Percentiles rank a stretch among this genome's conserved stretches.
These are phyloP conservation scores for Nemotelus nigrinus DNA, from an alignment of 2,888 invertebrate genomes.

Conservation along the genomic window DNA sequence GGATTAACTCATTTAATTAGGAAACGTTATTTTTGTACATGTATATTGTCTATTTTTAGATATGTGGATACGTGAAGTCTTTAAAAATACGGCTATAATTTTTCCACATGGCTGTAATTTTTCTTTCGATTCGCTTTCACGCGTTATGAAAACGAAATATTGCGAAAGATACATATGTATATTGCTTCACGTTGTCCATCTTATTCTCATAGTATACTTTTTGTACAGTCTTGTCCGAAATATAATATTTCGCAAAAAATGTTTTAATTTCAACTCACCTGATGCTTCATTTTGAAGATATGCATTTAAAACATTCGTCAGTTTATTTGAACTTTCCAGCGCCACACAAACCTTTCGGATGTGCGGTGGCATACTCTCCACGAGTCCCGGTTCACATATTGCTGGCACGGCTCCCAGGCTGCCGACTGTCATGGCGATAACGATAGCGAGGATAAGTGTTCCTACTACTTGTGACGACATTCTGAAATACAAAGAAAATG, in stretches of 20 bases:
- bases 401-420: conserved; percentile 62
- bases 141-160: too few relatives aligned
- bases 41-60: too few relatives aligned
- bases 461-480: conserved; percentile 60
- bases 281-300: conserved; percentile 64
- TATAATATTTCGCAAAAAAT: too few relatives aligned
- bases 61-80: too few relatives aligned
- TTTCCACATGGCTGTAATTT: too few relatives aligned
- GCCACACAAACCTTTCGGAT: conserved; percentile 70
- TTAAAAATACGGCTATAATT: too few relatives aligned
- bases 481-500: conserved; percentile 51
- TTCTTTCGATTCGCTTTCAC: too few relatives aligned
- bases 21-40: too few relatives aligned
- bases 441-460: conserved; percentile 53
- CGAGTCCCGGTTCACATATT: conserved; percentile 68
- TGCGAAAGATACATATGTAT: neutral
- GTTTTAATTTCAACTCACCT: conserved; percentile 54
- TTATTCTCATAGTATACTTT: neutral
- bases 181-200: neutral
- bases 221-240: too few relatives aligned
- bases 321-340: conserved; percentile 64
- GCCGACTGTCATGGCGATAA: conserved; percentile 53
- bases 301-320: conserved; percentile 61
- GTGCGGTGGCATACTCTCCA: conserved; percentile 70
- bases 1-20: too few relatives aligned